These are phyloP conservation scores for Ischnus inquisitorius DNA, from an alignment of 2,888 invertebrate genomes.

Conservation along the genomic window DNA sequence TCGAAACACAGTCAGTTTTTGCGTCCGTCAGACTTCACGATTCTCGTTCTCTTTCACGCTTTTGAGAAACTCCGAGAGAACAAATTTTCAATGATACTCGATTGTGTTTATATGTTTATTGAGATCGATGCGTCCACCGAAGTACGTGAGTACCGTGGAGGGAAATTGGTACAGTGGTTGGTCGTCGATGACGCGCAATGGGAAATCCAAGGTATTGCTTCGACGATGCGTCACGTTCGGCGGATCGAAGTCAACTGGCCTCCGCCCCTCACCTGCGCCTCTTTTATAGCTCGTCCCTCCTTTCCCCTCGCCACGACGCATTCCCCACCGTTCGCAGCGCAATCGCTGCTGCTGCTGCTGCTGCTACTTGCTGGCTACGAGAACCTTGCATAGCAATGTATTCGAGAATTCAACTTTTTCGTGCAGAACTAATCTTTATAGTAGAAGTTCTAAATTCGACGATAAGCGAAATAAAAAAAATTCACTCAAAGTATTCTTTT, in stretches of 20 bases:
- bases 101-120: background rate
- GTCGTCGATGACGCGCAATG: conserved; percentile 31
- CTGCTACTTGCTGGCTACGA: conserved; percentile 35
- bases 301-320: conserved; percentile 70
- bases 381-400: conserved; percentile 67
- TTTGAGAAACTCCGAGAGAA: background rate
- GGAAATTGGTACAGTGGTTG: background rate
- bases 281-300: conserved; percentile 79
- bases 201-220: background rate
- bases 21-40: background rate
- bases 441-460: no score
- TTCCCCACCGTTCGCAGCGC: conserved; percentile 75
- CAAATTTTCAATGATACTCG: background rate
- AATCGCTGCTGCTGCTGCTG: conserved; percentile 76
- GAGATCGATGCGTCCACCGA: background rate
- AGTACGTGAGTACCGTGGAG: background rate
- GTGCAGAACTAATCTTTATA: conserved; percentile 48
- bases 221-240: conserved; percentile 61
- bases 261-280: conserved; percentile 83
- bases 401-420: conserved; percentile 29
- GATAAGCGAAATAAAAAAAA: no score
- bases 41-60: background rate
- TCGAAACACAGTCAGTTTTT: background rate
- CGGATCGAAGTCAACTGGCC: conserved; percentile 82
- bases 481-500: no score